Base-by-base conservation (phyloP, 1,140 invertebrate species). In the Anagrus nilaparvatae region DNA sequence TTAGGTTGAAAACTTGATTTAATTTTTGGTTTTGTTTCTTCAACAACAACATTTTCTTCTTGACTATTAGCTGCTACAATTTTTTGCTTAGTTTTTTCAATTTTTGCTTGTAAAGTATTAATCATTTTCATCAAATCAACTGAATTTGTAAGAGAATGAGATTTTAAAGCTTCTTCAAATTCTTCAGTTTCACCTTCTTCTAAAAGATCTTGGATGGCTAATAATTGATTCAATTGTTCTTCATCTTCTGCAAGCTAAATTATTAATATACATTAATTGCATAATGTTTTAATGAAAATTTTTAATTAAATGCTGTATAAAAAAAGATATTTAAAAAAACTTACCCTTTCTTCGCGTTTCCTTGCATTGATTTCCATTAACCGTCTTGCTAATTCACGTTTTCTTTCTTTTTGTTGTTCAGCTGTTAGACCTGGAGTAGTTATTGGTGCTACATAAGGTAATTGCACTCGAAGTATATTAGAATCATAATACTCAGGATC, bases 291-390 rank as follows among this genome's bases (percentile, higher is more conserved):
- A 28, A 34, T 30, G 27, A 7, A 30, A 23, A 17, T 41, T 17
- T 9, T 31, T 30, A 13, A 18, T 16, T n/a, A 7, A 13, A 30
- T 27, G 20, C 27, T 35, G 8, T 19, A 33, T 10, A 46, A 21
- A n/a, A n/a, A n/a, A n/a, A n/a, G n/a, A n/a, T n/a, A 28, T 16
- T 39, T 17, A 9, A 3, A 30, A 14, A 24, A 21, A 43, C 40
- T 53, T 54, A 77, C 73, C 52, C 81, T 75, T 63, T 90, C 86
- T 59, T 89, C 84, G 35, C 85, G 61, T 65, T 89, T 87, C 23
- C 84, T 76, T 3, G 85, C 84, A 62, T 90, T 89, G 30, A 89
- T 88, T 67, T 90, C 87, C 42, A 85, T 72, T 17, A 93, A 67
- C 41, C 87, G 71, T 34, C 78, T 68, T 0, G 87, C 85, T 48